Evolutionary conservation across 1,140 invertebrate species (phyloP), one percentile per base, ranked within the genome.

Genomic region (Limonius californicus): DNA sequence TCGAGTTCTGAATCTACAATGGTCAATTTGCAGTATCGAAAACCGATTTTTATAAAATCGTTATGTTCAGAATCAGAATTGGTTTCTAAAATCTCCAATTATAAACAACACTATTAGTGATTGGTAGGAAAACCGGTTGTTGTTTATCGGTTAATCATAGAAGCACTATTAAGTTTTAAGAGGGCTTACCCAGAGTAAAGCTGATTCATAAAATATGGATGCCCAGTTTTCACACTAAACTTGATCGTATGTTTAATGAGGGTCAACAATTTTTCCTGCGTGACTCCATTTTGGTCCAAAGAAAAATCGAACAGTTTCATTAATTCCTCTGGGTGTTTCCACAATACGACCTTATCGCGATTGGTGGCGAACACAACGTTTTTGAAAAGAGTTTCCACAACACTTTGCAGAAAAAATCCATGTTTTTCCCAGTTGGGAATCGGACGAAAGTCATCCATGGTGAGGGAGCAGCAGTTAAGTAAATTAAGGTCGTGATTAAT

Each of bases 191-290:
- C 79, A 19, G 74, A 79, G 66, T 79, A 82, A 0, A 83, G 72
- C 56, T 82, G 81, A 72, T 82, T 82, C 54, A 81, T 75, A 63
- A 82, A 82, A 68, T 80, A 77, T 9, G 79, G 80, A 74, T 82
- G 79, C 2, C 80, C 81, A 1, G 80, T 81, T 68, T 82, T 81
- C 39, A 82, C 79, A 68, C 81, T 82, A 69, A 76, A 80, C 32
- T 76, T 74, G 4, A 81, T 73, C 15, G 78, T 76, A 35, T 78
- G 71, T 42, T 74, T 63, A 12, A 81, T 68, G 12, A 77, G 56
- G 8, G 68, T 21, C 23, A 83, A 35, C 11, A 83, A 66, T 53
- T 74, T 67, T 8, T 78, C 74, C 9, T 81, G 76, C 35, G 62
- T 68, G 8, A 70, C 71, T 4, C 78, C 78, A 27, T 53, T 62